Evolutionary conservation across 1,140 invertebrate species (phyloP), one percentile per base, ranked within the genome.

Genomic region (Lucilia sericata): DNA sequence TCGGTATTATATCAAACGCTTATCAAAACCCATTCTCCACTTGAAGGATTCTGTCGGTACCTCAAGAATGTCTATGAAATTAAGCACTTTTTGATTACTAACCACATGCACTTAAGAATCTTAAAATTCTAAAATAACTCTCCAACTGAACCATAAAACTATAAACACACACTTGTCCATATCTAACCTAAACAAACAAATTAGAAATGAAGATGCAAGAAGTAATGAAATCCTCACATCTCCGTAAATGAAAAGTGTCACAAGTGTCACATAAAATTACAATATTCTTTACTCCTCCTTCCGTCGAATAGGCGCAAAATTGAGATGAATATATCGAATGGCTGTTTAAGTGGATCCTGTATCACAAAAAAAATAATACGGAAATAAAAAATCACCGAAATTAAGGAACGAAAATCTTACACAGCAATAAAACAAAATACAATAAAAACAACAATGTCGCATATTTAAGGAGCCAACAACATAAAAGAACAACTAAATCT

Each of bases 341-440:
- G 25, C 25, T 19, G 14, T 65, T 65, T 65, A 65, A 65, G 60
- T 65, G 60, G 60, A 9, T 65, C 25, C 60, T 65, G 60, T 65
- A 14, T 0, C 0, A 8, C 25, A 30, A 30, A 30, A 19, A n/a
- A 17, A 19, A 65, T 65, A 65, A 65, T 19, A 65, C 60, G 60
- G 60, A 65, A 65, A 65, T 65, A 65, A 65, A 65, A 65, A 65
- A 65, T 65, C 60, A n/a, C 60, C n/a, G n/a, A 19, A 65, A 65
- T 2, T n/a, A 65, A 65, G 3, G 17, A 65, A 19, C 14, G 8
- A n/a, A 65, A 65, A 65, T n/a, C 60, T 65, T 19, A 65, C 4
- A 65, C 60, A 8, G 60, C 60, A 65, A 65, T 65, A 65, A 65
- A 65, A 65, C 3, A 30, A 30, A 65, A 65, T 0, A n/a, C 5